These are phyloP conservation scores for Rhopalosiphum padi DNA, from an alignment of 1,140 invertebrate genomes.

Conservation along the genomic window DNA sequence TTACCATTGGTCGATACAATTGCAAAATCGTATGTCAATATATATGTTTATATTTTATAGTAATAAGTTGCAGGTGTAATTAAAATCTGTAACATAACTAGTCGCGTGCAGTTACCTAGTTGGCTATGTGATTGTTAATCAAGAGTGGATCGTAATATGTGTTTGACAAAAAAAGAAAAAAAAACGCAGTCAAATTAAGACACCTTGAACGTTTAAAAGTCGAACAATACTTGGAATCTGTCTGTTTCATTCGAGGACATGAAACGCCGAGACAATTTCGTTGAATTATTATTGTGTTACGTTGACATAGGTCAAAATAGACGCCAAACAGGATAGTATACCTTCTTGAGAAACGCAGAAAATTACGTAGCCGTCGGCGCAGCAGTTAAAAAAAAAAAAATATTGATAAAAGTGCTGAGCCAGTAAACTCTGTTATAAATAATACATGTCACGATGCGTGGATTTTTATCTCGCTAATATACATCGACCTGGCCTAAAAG, in stretches of 20 bases:
- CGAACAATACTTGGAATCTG: not conserved
- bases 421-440: not conserved
- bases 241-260: not conserved
- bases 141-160: not conserved
- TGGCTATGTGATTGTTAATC: not conserved
- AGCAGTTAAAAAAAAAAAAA: not conserved
- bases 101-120: too few relatives aligned
- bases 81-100: not conserved
- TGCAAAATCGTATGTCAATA: not conserved
- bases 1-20: not conserved
- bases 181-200: not conserved
- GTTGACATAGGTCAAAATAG: not conserved
- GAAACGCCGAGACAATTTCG: not conserved
- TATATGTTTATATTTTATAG: not conserved
- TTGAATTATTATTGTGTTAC: not conserved
- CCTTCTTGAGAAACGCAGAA: not conserved
- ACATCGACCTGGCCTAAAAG: not conserved
- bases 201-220: not conserved
- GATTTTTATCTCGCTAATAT: not conserved
- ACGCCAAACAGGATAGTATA: not conserved
- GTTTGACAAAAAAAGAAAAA: not conserved
- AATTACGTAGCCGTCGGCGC: too few relatives aligned
- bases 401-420: not conserved
- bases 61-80: not conserved
- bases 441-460: not conserved